Evolutionary conservation across 2,113 vertebrate genomes (phyloP), one percentile per base, ranked within the genome.

Genomic region (Tetrax tetrax): DNA sequence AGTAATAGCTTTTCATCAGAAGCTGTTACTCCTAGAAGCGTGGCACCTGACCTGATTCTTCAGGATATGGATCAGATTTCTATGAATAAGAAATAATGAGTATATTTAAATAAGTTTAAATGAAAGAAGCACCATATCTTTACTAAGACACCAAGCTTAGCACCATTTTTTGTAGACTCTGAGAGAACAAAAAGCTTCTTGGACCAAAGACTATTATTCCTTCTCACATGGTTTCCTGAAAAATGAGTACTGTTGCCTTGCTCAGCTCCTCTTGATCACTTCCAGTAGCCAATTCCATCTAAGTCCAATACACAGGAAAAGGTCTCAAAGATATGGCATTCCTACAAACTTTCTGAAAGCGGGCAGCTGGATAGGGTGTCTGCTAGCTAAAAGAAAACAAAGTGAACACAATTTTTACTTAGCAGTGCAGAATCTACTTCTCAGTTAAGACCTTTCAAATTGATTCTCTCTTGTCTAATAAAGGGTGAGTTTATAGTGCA

Each of bases 71-170:
- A 96, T 92, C 82, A 90, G 75, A 86, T 83, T 92, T 85, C 82
- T 96, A 70, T 38, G 88, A 92, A 76, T 92, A 88, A 91, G 92
- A 96, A 95, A 93, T 94, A 93, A 95, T 83, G 79, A 91, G 71
- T 50, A 94, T 81, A 96, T 93, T 96, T 88, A 94, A 95, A 94
- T 96, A 35, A 93, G 54, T 89, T 89, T 64, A 96, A 96, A 91
- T 74, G 74, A 96, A 96, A 95, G 90, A 96, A 95, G 82, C 37
- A 59, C 43, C 43, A 4, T 70, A 74, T 63, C 83, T 95, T 89
- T 90, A 78, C 86, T 83, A 87, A 63, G 68, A 92, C 68, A 92
- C 68, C 37, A 66, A 85, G 68, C 68, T 95, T 83, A 83, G 50
- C 66, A 83, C 76, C 66, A 70, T 57, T 88, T 96, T 88, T 72